Evolutionary conservation across 2,888 invertebrate genomes (phyloP).

Genomic region (Drosophila cognata): DNA sequence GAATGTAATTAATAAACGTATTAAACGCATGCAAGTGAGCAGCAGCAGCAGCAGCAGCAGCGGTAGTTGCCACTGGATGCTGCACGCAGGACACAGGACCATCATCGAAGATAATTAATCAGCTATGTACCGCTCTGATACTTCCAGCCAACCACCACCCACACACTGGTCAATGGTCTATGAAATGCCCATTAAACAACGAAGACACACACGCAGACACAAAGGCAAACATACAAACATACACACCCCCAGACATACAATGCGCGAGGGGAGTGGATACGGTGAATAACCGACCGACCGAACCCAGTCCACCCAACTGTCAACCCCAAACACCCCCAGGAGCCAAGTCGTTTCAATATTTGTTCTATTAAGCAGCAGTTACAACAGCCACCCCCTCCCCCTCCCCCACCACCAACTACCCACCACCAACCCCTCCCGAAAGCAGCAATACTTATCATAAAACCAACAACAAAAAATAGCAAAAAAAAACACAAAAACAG

Average conservation of each 20-base stretch:
- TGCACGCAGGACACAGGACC: conserved; percentile 28
- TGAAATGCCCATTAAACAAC: conserved; percentile 76
- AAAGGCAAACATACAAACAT: conserved; percentile 6
- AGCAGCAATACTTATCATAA: conserved; percentile 38
- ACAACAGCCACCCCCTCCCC: background rate
- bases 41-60: conserved; percentile 23
- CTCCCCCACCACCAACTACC: background rate
- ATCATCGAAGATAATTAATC: conserved; percentile 69
- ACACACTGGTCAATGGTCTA: conserved; percentile 75
- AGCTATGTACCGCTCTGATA: conserved; percentile 54
- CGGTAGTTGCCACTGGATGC: conserved; percentile 7
- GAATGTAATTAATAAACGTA: conserved; percentile 81
- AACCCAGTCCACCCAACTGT: conserved; percentile 4
- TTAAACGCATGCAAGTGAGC: conserved; percentile 77
- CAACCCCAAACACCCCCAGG: conserved; percentile 29
- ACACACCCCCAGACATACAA: background rate
- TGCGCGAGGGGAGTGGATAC: conserved; percentile 1
- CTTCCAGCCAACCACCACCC: conserved; percentile 13
- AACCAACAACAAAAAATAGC: conserved; percentile 26
- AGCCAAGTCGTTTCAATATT: conserved; percentile 68
- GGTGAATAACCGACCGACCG: background rate
- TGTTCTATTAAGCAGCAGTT: conserved; percentile 71
- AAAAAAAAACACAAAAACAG: conserved; percentile 25
- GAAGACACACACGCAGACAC: conserved; percentile 4
- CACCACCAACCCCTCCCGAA: conserved; percentile 1